A percentile compares a stretch with the other conserved stretches of the same genome.
Conservation (phyloP, 1,140 invertebrate species). For the Caenorhabditis tropicalis region DNA sequence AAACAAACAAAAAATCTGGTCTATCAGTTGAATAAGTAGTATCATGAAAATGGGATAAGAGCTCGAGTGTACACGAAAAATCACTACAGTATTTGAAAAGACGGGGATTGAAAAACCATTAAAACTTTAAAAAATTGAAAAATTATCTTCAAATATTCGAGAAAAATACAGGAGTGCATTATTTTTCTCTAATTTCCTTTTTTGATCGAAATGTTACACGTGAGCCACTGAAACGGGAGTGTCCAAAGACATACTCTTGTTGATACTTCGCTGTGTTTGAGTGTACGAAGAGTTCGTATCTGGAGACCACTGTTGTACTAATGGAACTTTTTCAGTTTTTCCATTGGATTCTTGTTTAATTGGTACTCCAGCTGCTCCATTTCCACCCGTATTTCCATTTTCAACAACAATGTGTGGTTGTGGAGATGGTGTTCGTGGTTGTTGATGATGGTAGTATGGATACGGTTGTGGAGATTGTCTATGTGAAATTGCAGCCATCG, state of each 20-base stretch:
- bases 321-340: conserved; percentile 68
- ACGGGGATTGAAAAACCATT: neutral
- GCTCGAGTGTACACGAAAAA: neutral
- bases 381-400: conserved; percentile 58
- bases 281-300: conserved; percentile 51
- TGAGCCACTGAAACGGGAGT: conserved; percentile 69
- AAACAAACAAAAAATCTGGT: conserved; percentile 7
- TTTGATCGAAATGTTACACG: conserved; percentile 54
- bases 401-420: conserved; percentile 65
- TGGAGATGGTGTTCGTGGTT: conserved; percentile 58
- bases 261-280: conserved; percentile 56
- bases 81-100: conserved; percentile 39
- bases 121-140: neutral
- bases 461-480: conserved; percentile 66
- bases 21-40: neutral
- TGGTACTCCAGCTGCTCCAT: conserved; percentile 27
- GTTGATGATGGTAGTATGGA: conserved; percentile 66
- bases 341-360: neutral
- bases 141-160: neutral
- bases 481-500: conserved; percentile 59
- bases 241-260: conserved; percentile 69
- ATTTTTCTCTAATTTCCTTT: neutral
- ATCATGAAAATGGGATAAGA: neutral
- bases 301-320: conserved; percentile 67
- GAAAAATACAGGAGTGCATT: neutral